Conservation (phyloP, 2,113 vertebrate species). For the Odontesthes bonariensis region DNA sequence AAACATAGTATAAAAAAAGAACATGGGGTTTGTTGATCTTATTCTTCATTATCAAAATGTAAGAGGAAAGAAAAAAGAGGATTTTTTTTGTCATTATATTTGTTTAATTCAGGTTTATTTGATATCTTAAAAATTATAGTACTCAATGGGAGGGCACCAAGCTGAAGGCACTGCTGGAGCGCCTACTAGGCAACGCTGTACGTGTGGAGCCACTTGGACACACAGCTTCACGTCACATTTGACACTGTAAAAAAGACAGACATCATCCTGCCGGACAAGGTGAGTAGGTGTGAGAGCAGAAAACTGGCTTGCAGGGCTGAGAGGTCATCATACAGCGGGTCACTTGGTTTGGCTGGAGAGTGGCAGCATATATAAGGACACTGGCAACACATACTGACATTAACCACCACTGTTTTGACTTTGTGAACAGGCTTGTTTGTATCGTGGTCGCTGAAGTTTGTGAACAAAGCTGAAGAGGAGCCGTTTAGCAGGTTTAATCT, state of each 20-base stretch:
- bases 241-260: constrained; percentile 51
- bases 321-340: constrained; percentile 45
- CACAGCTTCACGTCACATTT: constrained; percentile 22
- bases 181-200: constrained; percentile 9
- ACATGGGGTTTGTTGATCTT: constrained; percentile 11
- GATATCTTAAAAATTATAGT: constrained; percentile 50
- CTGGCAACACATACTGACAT: constrained; percentile 37
- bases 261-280: constrained; percentile 8
- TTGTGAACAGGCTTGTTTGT: constrained; percentile 19
- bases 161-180: constrained; percentile 49
- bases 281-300: constrained; percentile 29
- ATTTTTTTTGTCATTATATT: not conserved
- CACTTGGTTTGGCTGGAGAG: constrained; percentile 71
- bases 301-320: constrained; percentile 39
- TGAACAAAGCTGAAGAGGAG: constrained; percentile 15
- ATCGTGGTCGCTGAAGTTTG: constrained; percentile 24
- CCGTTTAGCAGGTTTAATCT: constrained; percentile 81
- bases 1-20: not conserved
- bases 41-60: not conserved
- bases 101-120: constrained; percentile 45
- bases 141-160: constrained; percentile 17
- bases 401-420: constrained; percentile 41
- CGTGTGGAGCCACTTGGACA: constrained; percentile 22
- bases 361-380: constrained; percentile 45
- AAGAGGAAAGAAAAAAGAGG: constrained; percentile 3